Conservation (phyloP, 92 coral and sea anemone species). For the Epizoanthus stellaris region DNA sequence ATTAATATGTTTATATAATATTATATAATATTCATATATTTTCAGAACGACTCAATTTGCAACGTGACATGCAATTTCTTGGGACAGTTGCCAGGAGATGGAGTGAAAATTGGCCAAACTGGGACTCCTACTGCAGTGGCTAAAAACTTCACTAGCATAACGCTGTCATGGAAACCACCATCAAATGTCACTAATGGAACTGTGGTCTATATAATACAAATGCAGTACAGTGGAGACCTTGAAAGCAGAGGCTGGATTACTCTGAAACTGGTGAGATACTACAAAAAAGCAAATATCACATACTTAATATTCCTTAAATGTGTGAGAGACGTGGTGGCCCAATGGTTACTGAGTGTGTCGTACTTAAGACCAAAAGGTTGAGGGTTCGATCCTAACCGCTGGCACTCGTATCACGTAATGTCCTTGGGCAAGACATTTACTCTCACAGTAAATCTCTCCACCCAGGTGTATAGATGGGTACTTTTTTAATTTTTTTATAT, state of each 20-base stretch:
- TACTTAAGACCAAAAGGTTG: no score
- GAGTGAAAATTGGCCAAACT: not conserved
- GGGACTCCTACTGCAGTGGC: not conserved
- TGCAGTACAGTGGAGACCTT: conserved; percentile 23
- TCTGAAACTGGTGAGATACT: conserved; percentile 1
- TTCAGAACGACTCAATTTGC: conserved; percentile 25
- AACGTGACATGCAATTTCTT: conserved; percentile 22
- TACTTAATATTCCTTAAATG: no score
- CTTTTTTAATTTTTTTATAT: no score
- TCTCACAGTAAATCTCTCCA: no score
- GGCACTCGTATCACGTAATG: no score
- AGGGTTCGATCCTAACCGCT: no score
- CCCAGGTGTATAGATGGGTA: no score
- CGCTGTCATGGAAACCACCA: conserved; percentile 31
- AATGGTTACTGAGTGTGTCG: no score
- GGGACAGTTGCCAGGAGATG: conserved; percentile 18
- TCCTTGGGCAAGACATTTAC: no score
- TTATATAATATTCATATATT: not conserved
- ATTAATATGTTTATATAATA: not conserved
- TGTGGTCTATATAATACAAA: conserved; percentile 22
- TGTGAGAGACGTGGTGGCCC: no score
- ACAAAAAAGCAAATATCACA: no score
- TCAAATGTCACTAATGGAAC: conserved; percentile 33
- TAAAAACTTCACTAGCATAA: not conserved
- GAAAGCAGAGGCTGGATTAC: not conserved